These are phyloP conservation scores for Cosmia trapezina DNA, from an alignment of 2,888 invertebrate genomes.

Conservation along the genomic window DNA sequence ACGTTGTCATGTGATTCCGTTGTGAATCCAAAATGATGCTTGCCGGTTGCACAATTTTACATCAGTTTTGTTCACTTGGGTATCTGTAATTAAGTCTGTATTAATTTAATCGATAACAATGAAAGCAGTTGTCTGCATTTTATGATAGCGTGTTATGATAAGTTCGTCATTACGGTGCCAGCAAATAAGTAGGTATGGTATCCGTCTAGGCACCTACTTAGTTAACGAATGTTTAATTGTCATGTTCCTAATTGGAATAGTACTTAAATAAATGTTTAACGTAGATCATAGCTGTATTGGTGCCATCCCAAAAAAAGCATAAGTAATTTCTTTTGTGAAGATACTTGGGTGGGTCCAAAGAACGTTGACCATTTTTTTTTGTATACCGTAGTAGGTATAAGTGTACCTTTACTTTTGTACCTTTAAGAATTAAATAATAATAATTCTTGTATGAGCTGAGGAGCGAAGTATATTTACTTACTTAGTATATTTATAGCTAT, in stretches of 20 bases:
- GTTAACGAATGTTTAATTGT: slow-evolving; percentile 41
- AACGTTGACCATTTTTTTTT: slow-evolving; percentile 41
- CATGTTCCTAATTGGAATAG: slow-evolving; percentile 10
- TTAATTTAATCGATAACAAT: too few species aligned
- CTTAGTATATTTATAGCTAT: slow-evolving; percentile 11
- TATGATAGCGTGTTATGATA: background rate
- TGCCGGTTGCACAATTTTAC: slow-evolving; percentile 45
- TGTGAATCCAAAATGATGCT: slow-evolving; percentile 17
- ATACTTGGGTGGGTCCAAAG: slow-evolving; percentile 13
- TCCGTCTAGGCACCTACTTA: background rate
- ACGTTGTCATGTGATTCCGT: slow-evolving; percentile 48
- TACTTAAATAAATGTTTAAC: background rate
- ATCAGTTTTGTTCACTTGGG: background rate
- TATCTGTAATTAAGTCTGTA: background rate
- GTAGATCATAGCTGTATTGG: background rate
- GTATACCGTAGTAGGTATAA: background rate
- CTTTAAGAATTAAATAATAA: background rate
- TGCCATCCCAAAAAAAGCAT: background rate
- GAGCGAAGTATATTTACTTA: background rate
- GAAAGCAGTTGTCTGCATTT: background rate
- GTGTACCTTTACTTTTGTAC: too few species aligned
- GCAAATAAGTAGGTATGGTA: background rate
- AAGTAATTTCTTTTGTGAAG: background rate
- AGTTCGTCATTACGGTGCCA: slow-evolving; percentile 1
- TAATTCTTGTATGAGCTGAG: background rate